Base-by-base conservation (phyloP, 23 tunicate genomes). In the Trididemnum clinides region DNA sequence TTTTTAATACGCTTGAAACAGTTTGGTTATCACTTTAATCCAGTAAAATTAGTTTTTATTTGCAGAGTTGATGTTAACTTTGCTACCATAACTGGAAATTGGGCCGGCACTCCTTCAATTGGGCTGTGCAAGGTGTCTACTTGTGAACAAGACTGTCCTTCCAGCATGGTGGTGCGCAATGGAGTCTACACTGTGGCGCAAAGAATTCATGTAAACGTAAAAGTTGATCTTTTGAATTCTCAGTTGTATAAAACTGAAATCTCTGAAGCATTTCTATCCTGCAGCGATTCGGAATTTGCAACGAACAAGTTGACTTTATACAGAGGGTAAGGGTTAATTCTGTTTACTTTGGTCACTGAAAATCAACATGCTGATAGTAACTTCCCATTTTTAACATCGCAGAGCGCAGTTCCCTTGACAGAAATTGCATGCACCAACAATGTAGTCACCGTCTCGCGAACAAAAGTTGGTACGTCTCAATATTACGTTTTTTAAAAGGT, bases 71-170 rank as follows among this genome's bases (percentile, higher is more conserved):
- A 15, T 25, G 7, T 10, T 5, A 7, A 7, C 54, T 44, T 44
- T 7, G 15, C 54, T 44, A 7, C 54, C 15, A 44, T 44, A 10
- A 15, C 10, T 44, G 69, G 69, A 4, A 62, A 18, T 21, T 12
- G 18, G 69, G 6, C 18, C 18, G 69, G 69, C 6, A 21, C 4
- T 10, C 37, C 38, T 31, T 28, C 38, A 6, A 12, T 70, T 31
- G 18, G 39, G 3, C 29, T 70, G 77, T 70, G 77, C 77, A 70
- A 70, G 21, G 44, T 70, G 18, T 28, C 77, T 4, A 70, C 77
- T 7, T 70, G 77, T 37, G 39, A 28, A 7, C 7, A 31, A 28
- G 39, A 32, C 39, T 70, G 77, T 21, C 77, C 77, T 7, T 28
- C 38, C 4, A 10, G 29, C 37, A 6, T 70, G 18, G 7, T 7